Percentiles rank a stretch among this genome's conserved stretches.
phyloP scores from a whole-genome alignment of 1,140 invertebrate species.

The Papilio machaon region DNA sequence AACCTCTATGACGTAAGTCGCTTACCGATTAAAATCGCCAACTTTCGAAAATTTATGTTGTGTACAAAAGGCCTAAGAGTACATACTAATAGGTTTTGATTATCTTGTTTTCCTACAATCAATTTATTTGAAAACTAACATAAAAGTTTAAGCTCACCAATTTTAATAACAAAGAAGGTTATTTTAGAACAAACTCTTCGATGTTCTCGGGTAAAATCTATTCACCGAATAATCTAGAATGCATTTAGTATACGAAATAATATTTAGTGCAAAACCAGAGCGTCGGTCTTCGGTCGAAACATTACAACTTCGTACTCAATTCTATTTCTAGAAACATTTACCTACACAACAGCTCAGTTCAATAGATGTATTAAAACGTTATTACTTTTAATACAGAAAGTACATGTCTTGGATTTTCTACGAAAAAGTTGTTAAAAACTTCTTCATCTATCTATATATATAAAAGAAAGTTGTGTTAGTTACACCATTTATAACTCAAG shows the following conservation, averaged over 20 bases:
- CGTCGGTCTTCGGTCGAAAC: constrained; percentile 2
- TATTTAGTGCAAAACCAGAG: constrained; percentile 21
- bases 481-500: too few species aligned
- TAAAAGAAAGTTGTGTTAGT: too few species aligned
- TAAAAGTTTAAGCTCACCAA: neutral
- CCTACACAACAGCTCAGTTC: constrained; percentile 28
- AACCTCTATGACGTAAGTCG: too few species aligned
- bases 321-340: constrained; percentile 38
- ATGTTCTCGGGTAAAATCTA: constrained; percentile 11
- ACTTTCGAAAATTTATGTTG: too few species aligned
- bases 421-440: neutral
- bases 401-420: neutral
- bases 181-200: constrained; percentile 11
- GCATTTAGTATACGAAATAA: constrained; percentile 19
- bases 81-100: neutral
- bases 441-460: too few species aligned
- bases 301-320: constrained; percentile 18
- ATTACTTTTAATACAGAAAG: neutral
- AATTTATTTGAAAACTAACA: neutral
- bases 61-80: neutral
- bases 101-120: neutral
- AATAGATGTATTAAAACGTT: constrained; percentile 13
- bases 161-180: neutral
- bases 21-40: too few species aligned
- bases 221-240: constrained; percentile 8